These are phyloP conservation scores for Poecilobothrus nobilitatus DNA, from an alignment of 2,888 invertebrate genomes.

Conservation along the genomic window DNA sequence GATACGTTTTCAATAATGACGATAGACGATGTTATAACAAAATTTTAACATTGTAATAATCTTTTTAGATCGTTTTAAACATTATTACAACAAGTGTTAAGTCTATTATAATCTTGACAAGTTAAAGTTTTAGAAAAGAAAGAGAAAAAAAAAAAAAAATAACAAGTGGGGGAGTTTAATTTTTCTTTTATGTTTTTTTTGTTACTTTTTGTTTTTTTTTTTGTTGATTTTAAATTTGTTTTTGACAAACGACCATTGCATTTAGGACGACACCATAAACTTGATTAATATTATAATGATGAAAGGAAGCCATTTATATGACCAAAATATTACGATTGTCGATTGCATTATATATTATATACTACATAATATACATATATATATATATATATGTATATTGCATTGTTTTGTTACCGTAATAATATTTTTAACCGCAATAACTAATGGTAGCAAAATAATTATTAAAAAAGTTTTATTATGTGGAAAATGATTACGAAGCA, in stretches of 20 bases:
- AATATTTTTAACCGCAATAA: background rate
- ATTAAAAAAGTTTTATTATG: background rate
- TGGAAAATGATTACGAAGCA: slow-evolving; percentile 2
- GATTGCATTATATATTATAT: too few species aligned
- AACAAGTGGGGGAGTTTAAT: too few species aligned
- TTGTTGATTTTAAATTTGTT: too few species aligned
- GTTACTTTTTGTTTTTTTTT: too few species aligned
- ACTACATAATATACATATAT: too few species aligned
- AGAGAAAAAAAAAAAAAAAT: too few species aligned
- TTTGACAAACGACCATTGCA: background rate
- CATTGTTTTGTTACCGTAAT: too few species aligned
- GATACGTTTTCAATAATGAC: slow-evolving; percentile 1
- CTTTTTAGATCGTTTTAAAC: too few species aligned
- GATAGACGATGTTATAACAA: background rate
- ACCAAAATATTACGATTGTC: background rate
- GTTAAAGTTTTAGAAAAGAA: background rate
- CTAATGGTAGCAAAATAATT: background rate
- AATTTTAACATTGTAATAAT: too few species aligned
- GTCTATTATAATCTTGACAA: background rate
- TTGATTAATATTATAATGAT: background rate
- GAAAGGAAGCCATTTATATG: background rate
- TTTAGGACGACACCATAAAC: background rate
- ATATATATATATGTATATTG: too few species aligned
- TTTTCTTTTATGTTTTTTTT: too few species aligned
- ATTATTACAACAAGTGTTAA: background rate